A percentile compares a stretch with the other conserved stretches of the same genome.
phyloP scores from a whole-genome alignment of 2,888 invertebrate species.

The Heliconius cydno region DNA sequence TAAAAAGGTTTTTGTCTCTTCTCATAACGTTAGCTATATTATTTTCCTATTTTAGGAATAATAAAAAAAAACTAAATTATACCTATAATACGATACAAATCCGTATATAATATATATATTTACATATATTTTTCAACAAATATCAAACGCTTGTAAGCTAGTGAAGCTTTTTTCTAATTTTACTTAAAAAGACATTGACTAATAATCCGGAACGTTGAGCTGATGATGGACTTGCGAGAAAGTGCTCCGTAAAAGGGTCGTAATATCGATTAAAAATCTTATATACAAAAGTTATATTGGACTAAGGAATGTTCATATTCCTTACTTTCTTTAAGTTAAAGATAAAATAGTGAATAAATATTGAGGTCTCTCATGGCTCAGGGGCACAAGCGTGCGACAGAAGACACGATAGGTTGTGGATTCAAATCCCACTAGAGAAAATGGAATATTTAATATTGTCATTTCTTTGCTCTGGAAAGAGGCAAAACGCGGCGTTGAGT shows the following conservation, averaged over 20 bases:
- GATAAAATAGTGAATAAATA: neutral
- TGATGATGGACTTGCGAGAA: neutral
- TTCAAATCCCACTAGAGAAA: neutral
- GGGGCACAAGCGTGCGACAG: neutral
- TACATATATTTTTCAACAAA: neutral
- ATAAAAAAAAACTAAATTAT: too few species aligned
- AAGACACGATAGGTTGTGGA: neutral
- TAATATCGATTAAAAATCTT: slow-evolving; percentile 5
- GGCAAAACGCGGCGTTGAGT: neutral
- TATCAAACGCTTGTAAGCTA: neutral
- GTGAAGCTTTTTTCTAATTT: neutral
- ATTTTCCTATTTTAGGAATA: too few species aligned
- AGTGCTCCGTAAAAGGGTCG: neutral
- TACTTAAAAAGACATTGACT: slow-evolving; percentile 1
- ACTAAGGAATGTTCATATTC: neutral
- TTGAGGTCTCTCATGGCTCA: neutral
- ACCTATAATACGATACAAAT: too few species aligned
- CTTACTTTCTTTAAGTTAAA: neutral
- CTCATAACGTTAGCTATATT: too few species aligned
- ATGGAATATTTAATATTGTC: neutral
- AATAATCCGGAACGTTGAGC: slow-evolving; percentile 18
- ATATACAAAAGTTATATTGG: neutral
- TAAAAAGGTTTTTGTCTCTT: too few species aligned
- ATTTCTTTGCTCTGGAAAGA: neutral
- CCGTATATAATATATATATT: too few species aligned